Conservation (phyloP, 2,113 vertebrate genomes). For the Martes martes region DNA sequence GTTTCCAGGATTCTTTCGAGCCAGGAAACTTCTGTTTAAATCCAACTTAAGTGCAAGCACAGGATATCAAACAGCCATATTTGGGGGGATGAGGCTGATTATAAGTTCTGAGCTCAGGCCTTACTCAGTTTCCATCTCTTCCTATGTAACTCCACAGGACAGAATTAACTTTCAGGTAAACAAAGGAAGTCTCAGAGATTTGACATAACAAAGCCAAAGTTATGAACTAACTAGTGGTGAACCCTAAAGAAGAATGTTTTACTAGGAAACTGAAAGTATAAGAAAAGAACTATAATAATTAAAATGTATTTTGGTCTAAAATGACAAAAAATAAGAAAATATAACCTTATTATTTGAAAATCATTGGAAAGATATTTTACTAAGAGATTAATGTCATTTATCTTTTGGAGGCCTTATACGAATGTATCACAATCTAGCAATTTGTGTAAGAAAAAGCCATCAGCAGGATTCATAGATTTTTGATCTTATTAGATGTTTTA, state of each 20-base stretch:
- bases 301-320: neutral
- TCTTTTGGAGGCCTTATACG: neutral
- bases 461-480: neutral
- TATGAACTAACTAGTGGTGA: neutral
- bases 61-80: neutral
- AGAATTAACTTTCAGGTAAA: slow-evolving; percentile 13
- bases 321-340: neutral
- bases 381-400: neutral
- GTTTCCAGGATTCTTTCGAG: neutral
- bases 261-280: neutral
- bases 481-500: neutral
- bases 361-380: neutral
- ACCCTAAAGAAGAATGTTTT: slow-evolving; percentile 5
- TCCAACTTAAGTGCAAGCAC: neutral
- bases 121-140: neutral
- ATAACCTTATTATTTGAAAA: neutral
- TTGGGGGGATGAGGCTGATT: neutral
- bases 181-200: neutral
- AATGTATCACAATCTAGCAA: neutral
- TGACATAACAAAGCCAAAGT: neutral
- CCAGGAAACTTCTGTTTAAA: neutral
- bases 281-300: neutral
- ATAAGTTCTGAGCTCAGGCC: neutral
- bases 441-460: neutral
- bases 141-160: neutral